phyloP scores from a whole-genome alignment of 2,113 vertebrate genomes.

The Phrynocephalus versicolor region DNA sequence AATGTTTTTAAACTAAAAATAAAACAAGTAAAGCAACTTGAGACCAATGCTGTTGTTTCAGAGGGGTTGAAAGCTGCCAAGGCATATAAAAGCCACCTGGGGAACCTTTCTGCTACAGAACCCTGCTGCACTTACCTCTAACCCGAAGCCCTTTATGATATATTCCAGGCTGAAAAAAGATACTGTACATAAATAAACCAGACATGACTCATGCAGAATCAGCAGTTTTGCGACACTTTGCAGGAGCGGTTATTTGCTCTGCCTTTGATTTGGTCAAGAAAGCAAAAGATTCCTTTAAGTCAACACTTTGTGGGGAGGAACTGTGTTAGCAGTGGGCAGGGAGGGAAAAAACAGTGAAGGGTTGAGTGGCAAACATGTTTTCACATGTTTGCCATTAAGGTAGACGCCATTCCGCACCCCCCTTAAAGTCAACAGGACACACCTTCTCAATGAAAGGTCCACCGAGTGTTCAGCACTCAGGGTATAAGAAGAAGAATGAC shows the following conservation, averaged over 20 bases:
- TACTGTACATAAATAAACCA: neutral
- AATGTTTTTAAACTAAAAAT: no score
- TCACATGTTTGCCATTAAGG: no score
- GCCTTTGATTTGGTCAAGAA: neutral
- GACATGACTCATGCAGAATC: neutral
- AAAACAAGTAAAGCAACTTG: no score
- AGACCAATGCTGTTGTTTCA: no score
- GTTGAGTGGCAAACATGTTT: no score
- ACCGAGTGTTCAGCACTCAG: neutral
- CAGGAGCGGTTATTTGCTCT: neutral
- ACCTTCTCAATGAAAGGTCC: neutral
- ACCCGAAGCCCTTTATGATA: neutral
- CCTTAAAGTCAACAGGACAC: neutral
- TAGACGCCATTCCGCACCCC: neutral
- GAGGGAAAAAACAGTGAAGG: no score
- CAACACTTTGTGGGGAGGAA: no score
- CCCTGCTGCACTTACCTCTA: neutral
- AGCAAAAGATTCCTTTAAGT: no score
- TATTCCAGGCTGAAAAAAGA: neutral
- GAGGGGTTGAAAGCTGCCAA: no score
- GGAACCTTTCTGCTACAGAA: neutral
- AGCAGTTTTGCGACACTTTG: no score
- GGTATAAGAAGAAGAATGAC: neutral
- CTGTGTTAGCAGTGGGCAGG: no score
- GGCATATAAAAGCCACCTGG: no score